phyloP scores from a whole-genome alignment of 2,113 vertebrate species.

The Psittacara wagleri region DNA sequence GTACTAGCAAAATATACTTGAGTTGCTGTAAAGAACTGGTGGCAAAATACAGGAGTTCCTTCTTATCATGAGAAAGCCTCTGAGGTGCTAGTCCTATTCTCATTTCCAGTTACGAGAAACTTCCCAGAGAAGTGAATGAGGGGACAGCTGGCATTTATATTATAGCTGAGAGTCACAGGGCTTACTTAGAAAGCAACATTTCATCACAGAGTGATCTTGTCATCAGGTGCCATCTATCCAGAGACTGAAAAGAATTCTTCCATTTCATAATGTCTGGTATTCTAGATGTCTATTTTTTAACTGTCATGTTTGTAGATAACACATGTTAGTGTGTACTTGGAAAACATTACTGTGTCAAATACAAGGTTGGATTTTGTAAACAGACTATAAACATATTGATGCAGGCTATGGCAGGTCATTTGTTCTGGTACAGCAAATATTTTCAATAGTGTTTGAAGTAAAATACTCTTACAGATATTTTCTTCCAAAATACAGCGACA shows the following conservation, averaged over 20 bases:
- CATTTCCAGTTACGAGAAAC: neutral
- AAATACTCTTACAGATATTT: neutral
- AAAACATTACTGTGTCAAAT: neutral
- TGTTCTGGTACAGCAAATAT: neutral
- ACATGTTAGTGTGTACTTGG: neutral
- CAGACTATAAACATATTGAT: neutral
- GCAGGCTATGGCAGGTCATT: neutral
- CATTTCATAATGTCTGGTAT: neutral
- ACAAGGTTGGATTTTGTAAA: neutral
- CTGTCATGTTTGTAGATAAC: neutral
- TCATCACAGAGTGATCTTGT: neutral
- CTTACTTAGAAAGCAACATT: neutral
- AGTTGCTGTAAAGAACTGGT: neutral
- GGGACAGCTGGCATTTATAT: neutral
- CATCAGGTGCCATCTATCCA: neutral
- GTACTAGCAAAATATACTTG: neutral
- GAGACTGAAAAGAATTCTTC: neutral
- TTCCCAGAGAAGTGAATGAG: neutral
- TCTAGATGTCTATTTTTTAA: neutral
- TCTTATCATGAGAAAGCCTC: neutral
- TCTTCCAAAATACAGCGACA: neutral
- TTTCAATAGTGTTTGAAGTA: neutral
- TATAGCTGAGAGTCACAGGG: neutral
- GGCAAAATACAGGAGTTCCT: neutral
- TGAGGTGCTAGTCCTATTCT: neutral